phyloP scores from a whole-genome alignment of 2,797 vertebrate genomes.

The Sebastes taczanowskii region DNA sequence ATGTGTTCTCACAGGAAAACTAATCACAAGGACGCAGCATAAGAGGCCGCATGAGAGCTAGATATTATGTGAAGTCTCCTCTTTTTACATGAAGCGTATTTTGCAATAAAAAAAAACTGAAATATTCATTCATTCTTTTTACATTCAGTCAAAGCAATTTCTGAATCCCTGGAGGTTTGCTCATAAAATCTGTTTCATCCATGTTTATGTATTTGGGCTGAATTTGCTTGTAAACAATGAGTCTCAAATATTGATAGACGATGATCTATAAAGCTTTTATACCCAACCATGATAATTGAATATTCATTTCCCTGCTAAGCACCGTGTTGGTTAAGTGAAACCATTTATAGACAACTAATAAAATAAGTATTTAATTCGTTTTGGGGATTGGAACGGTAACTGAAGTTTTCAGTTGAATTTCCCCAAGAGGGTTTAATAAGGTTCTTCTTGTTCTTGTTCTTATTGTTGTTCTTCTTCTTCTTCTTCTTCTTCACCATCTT shows the following conservation, averaged over 20 bases:
- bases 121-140: not conserved
- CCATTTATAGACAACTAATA: not conserved
- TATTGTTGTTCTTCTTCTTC: fast-evolving
- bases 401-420: too few relatives aligned
- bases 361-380: not conserved
- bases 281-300: not conserved
- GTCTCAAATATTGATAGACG: not conserved
- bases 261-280: not conserved
- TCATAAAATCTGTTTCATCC: not conserved
- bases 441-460: too few relatives aligned
- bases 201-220: not conserved
- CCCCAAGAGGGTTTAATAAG: too few relatives aligned
- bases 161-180: not conserved
- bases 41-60: not conserved
- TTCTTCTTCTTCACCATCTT: too few relatives aligned
- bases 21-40: not conserved
- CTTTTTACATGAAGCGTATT: not conserved
- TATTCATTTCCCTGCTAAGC: not conserved
- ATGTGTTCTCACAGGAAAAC: not conserved
- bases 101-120: not conserved
- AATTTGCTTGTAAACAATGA: not conserved
- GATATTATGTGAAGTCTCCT: not conserved
- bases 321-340: not conserved
- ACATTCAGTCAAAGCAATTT: not conserved
- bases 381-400: not conserved